phyloP scores from a whole-genome alignment of 1,140 invertebrate genomes.

The Leptinotarsa texana region DNA sequence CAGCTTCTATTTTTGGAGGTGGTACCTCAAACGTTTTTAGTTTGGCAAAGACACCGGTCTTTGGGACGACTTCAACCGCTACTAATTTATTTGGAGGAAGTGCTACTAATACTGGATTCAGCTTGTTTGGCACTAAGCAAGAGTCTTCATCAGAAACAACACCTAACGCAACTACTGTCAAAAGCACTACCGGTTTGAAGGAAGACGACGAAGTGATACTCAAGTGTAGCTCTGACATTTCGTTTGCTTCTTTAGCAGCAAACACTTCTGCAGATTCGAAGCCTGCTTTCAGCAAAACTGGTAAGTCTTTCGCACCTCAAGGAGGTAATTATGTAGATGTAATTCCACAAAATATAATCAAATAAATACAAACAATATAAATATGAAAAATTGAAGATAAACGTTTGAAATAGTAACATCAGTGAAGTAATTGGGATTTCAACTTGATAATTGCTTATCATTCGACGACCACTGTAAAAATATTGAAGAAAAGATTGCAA shows the following conservation, averaged over 20 bases:
- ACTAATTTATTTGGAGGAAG: constrained; percentile 20
- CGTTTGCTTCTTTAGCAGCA: constrained; percentile 53
- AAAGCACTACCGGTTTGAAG: constrained; percentile 39
- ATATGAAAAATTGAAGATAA: too few relatives aligned
- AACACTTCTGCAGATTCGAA: constrained; percentile 29
- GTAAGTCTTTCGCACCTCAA: constrained; percentile 19
- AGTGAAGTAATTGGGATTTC: too few relatives aligned
- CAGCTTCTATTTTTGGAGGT: neutral
- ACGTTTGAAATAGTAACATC: too few relatives aligned
- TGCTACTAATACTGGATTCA: neutral
- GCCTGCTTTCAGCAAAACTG: constrained; percentile 33
- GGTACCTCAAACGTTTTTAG: neutral
- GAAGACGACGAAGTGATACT: constrained; percentile 42
- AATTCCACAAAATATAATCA: neutral
- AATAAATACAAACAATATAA: too few relatives aligned
- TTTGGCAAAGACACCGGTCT: constrained; percentile 6
- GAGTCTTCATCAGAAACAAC: constrained; percentile 1
- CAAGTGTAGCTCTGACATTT: constrained; percentile 44
- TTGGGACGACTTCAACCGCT: constrained; percentile 2
- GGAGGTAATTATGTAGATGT: neutral
- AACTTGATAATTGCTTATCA: too few relatives aligned
- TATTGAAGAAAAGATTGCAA: too few relatives aligned
- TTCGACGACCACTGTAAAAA: too few relatives aligned
- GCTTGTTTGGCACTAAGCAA: neutral
- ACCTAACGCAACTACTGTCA: constrained; percentile 18